Percentiles rank a stretch among this genome's conserved stretches.
These are phyloP conservation scores for Resseliella maxima DNA, from an alignment of 2,888 invertebrate species.

Conservation along the genomic window DNA sequence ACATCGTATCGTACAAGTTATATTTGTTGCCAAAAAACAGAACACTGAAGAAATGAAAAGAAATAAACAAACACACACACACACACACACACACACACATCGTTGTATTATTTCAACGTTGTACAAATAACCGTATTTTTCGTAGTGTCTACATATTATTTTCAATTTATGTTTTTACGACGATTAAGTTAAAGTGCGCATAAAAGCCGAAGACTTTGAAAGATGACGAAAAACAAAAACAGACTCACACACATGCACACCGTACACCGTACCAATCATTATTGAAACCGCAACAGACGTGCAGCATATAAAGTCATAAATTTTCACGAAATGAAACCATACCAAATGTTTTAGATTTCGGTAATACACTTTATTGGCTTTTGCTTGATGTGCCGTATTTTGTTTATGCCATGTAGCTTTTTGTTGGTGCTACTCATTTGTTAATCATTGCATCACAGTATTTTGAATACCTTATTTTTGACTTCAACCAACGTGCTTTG, in stretches of 20 bases:
- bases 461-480: conserved; percentile 13
- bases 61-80: too few relatives aligned
- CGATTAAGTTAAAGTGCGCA: conserved; percentile 7
- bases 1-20: neutral
- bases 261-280: too few relatives aligned
- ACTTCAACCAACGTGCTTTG: conserved; percentile 11
- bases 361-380: conserved; percentile 6
- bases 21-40: conserved; percentile 48
- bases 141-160: neutral
- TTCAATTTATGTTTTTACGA: conserved; percentile 44
- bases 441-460: conserved; percentile 6
- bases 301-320: conserved; percentile 54
- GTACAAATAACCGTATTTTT: neutral
- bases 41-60: neutral
- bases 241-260: too few relatives aligned
- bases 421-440: neutral
- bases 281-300: conserved; percentile 16
- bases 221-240: neutral
- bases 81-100: too few relatives aligned
- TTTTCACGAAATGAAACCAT: conserved; percentile 3
- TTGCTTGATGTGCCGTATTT: neutral
- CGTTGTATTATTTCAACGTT: neutral
- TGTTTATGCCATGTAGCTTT: neutral
- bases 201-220: neutral
- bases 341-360: conserved; percentile 48